Base-by-base conservation (phyloP, 1,140 invertebrate species). In the Sarcophaga bullata region DNA sequence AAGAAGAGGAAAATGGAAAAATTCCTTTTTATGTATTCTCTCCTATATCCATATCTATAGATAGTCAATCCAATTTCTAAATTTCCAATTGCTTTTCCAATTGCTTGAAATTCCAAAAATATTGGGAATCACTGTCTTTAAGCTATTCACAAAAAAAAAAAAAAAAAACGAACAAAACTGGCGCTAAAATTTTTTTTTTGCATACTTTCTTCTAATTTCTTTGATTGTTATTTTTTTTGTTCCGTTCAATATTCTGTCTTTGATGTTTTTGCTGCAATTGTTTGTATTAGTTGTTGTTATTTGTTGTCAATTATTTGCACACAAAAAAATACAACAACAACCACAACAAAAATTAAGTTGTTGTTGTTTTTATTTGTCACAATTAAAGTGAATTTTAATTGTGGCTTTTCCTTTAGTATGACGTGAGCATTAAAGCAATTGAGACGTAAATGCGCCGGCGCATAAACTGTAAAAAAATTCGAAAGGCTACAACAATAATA, bases 361-460 rank as follows among this genome's bases (percentile, higher is more conserved):
- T n/a, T 72, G 19, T 25, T 19, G 48, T 78, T 11, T 72, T 25
- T 19, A 8, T 25, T 50, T 52, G 48, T 78, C 49, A 52, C 62
- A 25, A 52, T 49, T 25, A 50, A 19, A 48, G 46, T 52, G 2
- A 50, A 78, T 9, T 50, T 37, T 25, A 78, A 78, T 78, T 78
- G 48, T 52, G 75, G 75, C 50, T 78, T 78, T 75, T 37, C 25
- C 25, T 76, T 78, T 19, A 78, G 75, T 78, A 50, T 78, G 75
- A 78, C 75, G 75, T 78, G 75, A 78, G 75, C 48, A 50, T 78
- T 50, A 78, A 49, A 50, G 25, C 75, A 78, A 50, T 78, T 78
- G 19, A 78, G 49, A 78, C 75, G 49, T 19, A 78, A 78, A 52
- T 68, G 49, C 75, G 75, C 75, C 48, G 48, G 75, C 75, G 75